Evolutionary conservation across 2,113 vertebrate genomes (phyloP).

Genomic region (Tetrao urogallus): DNA sequence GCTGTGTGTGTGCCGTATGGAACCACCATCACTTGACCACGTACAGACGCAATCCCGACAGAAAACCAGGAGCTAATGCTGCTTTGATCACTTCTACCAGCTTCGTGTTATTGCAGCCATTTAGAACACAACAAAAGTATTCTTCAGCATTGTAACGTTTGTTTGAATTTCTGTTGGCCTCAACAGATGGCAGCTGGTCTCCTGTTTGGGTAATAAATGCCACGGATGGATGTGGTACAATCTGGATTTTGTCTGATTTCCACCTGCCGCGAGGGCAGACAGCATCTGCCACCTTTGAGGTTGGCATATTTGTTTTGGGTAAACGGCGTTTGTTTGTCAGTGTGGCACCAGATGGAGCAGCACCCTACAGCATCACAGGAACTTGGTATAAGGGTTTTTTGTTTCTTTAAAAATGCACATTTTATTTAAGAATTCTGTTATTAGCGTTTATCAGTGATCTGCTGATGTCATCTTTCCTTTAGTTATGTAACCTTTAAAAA

Average conservation of each 20-base stretch:
- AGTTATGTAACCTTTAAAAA: neutral
- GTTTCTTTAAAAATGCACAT: neutral
- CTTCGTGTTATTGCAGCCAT: neutral
- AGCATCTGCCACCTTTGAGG: constrained; percentile 24
- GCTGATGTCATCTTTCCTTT: neutral
- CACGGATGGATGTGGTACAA: neutral
- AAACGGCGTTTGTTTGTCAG: constrained; percentile 1
- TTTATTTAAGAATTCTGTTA: neutral
- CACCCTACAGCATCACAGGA: neutral
- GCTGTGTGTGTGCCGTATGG: neutral
- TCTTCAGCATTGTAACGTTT: neutral
- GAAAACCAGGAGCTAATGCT: neutral
- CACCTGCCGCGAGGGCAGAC: neutral
- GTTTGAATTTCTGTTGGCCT: neutral
- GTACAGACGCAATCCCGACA: neutral
- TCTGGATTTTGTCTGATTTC: constrained; percentile 13
- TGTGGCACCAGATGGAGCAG: neutral
- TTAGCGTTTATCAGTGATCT: neutral
- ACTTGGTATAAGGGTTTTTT: neutral
- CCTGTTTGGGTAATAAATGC: neutral
- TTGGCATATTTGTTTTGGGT: neutral
- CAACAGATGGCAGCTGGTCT: neutral
- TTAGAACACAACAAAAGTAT: neutral
- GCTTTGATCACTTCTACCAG: neutral
- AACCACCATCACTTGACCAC: neutral